Evolutionary conservation across 2,888 invertebrate genomes (phyloP).

Genomic region (Camptogramma bilineatum): DNA sequence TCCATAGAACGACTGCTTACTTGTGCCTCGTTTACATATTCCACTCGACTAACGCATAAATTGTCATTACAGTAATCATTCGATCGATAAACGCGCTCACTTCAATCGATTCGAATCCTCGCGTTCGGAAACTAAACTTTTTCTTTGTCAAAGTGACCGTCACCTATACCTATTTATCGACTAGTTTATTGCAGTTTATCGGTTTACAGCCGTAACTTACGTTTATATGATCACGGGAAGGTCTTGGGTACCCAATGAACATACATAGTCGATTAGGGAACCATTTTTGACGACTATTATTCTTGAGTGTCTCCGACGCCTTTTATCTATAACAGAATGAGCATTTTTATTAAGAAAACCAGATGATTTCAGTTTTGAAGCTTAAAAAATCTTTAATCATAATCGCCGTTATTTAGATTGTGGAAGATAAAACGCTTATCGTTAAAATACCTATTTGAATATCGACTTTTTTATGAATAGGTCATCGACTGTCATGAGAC

Average conservation of each 20-base stretch:
- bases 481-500: conserved; percentile 36
- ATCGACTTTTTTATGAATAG: conserved; percentile 30
- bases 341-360: conserved; percentile 16
- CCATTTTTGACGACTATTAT: conserved; percentile 53
- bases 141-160: conserved; percentile 53
- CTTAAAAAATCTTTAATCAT: conserved; percentile 35
- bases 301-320: conserved; percentile 43
- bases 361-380: conserved; percentile 9
- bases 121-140: conserved; percentile 20
- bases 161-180: conserved; percentile 65
- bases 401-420: conserved; percentile 36
- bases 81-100: conserved; percentile 69
- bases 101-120: conserved; percentile 70
- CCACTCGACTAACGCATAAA: conserved; percentile 75
- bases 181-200: conserved; percentile 69
- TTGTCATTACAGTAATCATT: conserved; percentile 81
- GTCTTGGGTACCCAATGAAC: conserved; percentile 44
- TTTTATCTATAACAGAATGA: conserved; percentile 57
- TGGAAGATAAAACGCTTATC: conserved; percentile 39
- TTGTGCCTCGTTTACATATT: conserved; percentile 78
- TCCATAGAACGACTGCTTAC: conserved; percentile 70
- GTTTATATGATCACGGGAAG: conserved; percentile 52
- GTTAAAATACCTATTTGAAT: conserved; percentile 39
- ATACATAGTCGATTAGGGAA: conserved; percentile 58
- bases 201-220: conserved; percentile 70